Base-by-base conservation (phyloP, 2,888 invertebrate genomes). In the Tryphoninae sp. region DNA sequence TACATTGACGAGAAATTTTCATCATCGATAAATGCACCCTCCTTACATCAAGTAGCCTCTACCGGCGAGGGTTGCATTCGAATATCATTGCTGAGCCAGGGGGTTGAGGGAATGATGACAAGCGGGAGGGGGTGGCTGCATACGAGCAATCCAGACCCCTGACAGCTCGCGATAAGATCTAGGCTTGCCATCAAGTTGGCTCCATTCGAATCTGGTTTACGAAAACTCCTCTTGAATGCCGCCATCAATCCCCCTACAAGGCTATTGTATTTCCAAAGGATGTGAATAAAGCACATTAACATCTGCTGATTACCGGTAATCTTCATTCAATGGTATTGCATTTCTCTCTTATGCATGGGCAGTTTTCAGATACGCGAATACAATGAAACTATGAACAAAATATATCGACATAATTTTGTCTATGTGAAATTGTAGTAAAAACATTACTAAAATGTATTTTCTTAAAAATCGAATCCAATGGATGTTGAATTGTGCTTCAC, bases 261-360 rank as follows among this genome's bases (percentile, higher is more conserved):
- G 82, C 84, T 85, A 89, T 89, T 89, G 89, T 89, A 74, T 85
- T 85, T 78, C 84, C 80, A 53, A 69, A 81, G 84, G 85, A 86
- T 84, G 79, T 67, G 71, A 87, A 33, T 33, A 33, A 86, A 86
- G 86, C 85, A 78, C 86, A 88, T 90, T 89, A 90, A 87, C 90
- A 90, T 90, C 90, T 90, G 90, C 89, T 89, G 87, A 90, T 90
- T 89, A 87, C 86, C 87, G 85, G 82, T 89, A 88, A 89, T 90
- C 88, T 88, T 86, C 79, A 86, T 89, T 86, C 87, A 84, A 74
- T 75, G 83, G 74, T 88, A 88, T 89, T 83, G 84, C 73, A 83
- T 89, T 87, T 86, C 86, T 69, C 68, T 72, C 67, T 11, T 11
- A 55, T 61, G 55, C 13, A 40, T 49, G 42, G 11, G 16, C 4